Base-by-base conservation (phyloP, 2,888 invertebrate species). In the Notodonta ziczac region DNA sequence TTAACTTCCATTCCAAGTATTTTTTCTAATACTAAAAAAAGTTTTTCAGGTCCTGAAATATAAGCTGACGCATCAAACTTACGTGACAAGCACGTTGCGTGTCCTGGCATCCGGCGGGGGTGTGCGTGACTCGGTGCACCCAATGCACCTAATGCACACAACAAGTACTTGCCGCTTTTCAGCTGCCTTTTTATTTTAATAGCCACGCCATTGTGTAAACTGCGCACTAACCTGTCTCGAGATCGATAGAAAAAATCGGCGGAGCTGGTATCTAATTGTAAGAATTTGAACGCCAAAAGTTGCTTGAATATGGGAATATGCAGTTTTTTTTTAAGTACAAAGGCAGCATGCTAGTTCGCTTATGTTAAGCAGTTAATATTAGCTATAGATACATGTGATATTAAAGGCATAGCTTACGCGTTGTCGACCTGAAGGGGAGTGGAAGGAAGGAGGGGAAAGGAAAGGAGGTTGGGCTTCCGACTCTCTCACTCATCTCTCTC, bases 41-140 rank as follows among this genome's bases (percentile, higher is more conserved):
- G 60, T 56, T 35, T 60, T 62, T 61, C 58, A 66, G 56, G 40
- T 67, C 32, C 63, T 72, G 61, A 72, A 73, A 73, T 64, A 65
- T 72, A 61, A 65, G 60, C 51, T 67, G 62, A 65, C 56, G 63
- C 65, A 62, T 70, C 65, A 66, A 53, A 67, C 65, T 74, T 64
- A 72, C 70, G 76, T 73, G 76, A 79, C 79, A 70, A 63, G 69
- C 60, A 2, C 66, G 66, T 88, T 83, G 88, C 87, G 86, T 88
- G 88, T 66, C 76, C 35, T 52, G 59, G 76, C 69, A 74, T 73
- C 80, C 73, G 80, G 78, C 44, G 55, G 64, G 56, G 70, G 64
- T 55, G 74, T 70, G 76, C 77, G 76, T 77, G 77, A 77, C 73
- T 76, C 73, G 69, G 65, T 62, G 70, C 72, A 59, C 65, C 67